These are phyloP conservation scores for Anoncus sp. DNA, from an alignment of 2,888 invertebrate species.

Conservation along the genomic window DNA sequence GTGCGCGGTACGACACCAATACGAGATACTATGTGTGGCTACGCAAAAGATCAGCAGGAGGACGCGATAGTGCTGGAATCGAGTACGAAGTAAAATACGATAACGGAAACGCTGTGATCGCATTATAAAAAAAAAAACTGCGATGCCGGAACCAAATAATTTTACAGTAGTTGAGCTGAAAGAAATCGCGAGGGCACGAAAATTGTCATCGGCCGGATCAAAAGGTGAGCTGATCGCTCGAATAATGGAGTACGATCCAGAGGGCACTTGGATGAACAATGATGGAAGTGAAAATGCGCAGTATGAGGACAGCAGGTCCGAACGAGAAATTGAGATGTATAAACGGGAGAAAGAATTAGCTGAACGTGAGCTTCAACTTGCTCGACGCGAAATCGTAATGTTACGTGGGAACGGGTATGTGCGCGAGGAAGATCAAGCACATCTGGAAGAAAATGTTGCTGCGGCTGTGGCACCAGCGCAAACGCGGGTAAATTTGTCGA, in stretches of 20 bases:
- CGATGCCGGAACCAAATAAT: slow-evolving; percentile 20
- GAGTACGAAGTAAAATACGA: slow-evolving; percentile 3
- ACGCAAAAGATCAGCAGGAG: background rate
- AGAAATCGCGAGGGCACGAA: slow-evolving; percentile 19
- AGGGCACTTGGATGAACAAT: slow-evolving; percentile 31
- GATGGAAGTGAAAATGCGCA: slow-evolving; percentile 8
- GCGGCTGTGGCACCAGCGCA: slow-evolving; percentile 1
- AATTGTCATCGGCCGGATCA: slow-evolving; percentile 17
- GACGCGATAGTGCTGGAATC: slow-evolving; percentile 9
- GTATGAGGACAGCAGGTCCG: slow-evolving; percentile 3
- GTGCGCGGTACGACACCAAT: background rate
- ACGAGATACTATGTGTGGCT: slow-evolving; percentile 2
- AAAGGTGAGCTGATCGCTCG: slow-evolving; percentile 18
- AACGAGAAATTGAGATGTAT: slow-evolving; percentile 1
- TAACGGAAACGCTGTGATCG: background rate
- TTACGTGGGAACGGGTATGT: background rate
- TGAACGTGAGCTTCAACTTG: slow-evolving; percentile 5
- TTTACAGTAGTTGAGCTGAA: slow-evolving; percentile 17
- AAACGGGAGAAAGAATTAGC: slow-evolving; percentile 6
- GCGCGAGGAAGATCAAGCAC: background rate
- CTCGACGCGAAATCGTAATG: slow-evolving; percentile 3
- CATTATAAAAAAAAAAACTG: background rate
- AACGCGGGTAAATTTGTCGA: slow-evolving; percentile 5
- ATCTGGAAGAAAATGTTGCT: slow-evolving; percentile 1
- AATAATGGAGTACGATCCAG: slow-evolving; percentile 33